Evolutionary conservation across 2,113 vertebrate species (phyloP).

Genomic region (Albula glossodonta): DNA sequence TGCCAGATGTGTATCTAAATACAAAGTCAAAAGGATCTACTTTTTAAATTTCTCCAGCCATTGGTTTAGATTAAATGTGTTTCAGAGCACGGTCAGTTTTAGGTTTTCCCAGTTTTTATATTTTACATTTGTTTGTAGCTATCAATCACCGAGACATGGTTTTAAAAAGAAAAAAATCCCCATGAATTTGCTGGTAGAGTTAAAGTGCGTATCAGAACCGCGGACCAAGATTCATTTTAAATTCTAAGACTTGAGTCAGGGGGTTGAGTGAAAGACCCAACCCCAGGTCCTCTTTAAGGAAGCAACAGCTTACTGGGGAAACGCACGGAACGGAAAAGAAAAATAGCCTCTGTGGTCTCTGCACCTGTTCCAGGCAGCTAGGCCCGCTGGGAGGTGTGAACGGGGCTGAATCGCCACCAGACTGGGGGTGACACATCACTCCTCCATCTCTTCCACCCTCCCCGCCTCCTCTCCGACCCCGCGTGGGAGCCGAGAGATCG

Average conservation of each 20-base stretch:
- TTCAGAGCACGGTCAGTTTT: too few relatives aligned
- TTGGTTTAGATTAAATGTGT: not conserved
- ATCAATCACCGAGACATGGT: not conserved
- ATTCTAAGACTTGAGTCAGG: not conserved
- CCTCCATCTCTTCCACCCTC: not conserved
- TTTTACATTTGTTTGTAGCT: too few relatives aligned
- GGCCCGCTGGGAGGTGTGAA: not conserved
- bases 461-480: not conserved
- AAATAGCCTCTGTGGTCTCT: not conserved
- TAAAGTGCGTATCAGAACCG: too few relatives aligned
- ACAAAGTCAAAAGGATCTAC: not conserved
- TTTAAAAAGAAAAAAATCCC: not conserved
- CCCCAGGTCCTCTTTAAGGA: not conserved
- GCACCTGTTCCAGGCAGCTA: not conserved
- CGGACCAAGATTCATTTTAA: not conserved
- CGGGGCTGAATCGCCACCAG: not conserved
- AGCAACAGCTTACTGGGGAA: not conserved
- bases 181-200: too few relatives aligned
- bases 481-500: not conserved
- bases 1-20: not conserved
- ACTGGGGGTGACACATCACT: not conserved
- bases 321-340: not conserved
- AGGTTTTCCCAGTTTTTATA: too few relatives aligned
- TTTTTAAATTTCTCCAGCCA: not conserved
- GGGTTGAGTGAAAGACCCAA: not conserved